These are phyloP conservation scores for Oncorhynchus tshawytscha DNA, from an alignment of 2,113 vertebrate genomes.

Conservation along the genomic window DNA sequence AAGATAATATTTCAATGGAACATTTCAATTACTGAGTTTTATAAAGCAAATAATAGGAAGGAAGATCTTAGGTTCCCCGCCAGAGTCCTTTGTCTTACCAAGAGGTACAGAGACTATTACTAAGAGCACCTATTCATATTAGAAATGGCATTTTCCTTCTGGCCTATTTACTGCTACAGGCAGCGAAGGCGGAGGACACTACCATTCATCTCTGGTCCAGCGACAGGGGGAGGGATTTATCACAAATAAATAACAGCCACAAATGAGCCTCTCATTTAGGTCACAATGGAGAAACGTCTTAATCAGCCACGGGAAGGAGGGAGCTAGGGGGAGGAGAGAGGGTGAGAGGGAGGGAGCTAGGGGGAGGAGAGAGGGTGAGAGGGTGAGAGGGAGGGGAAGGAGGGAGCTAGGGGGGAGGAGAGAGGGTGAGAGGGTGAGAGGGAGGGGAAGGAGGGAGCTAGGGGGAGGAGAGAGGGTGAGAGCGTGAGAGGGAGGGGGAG, in stretches of 20 bases:
- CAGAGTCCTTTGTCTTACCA: constrained; percentile 60
- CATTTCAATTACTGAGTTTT: constrained; percentile 70
- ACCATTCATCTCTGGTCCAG: constrained; percentile 44
- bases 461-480: background rate
- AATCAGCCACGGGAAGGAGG: constrained; percentile 51
- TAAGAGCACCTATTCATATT: constrained; percentile 59
- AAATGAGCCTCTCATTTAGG: constrained; percentile 67
- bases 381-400: too few species aligned
- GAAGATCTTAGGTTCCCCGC: constrained; percentile 45
- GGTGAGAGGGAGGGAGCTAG: background rate
- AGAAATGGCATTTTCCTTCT: constrained; percentile 51
- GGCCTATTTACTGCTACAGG: constrained; percentile 52
- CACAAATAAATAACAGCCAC: constrained; percentile 68
- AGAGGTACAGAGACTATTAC: constrained; percentile 13
- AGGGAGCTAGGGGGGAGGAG: background rate
- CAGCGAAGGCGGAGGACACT: background rate
- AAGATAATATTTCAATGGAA: constrained; percentile 64
- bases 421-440: background rate
- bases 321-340: background rate
- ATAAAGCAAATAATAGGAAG: constrained; percentile 65
- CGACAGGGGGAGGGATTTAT: constrained; percentile 36
- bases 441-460: background rate
- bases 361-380: background rate
- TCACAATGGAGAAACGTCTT: constrained; percentile 63
- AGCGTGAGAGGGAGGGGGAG: background rate